Base-by-base conservation (phyloP, 2,113 vertebrate genomes). In the Azemiops feae region DNA sequence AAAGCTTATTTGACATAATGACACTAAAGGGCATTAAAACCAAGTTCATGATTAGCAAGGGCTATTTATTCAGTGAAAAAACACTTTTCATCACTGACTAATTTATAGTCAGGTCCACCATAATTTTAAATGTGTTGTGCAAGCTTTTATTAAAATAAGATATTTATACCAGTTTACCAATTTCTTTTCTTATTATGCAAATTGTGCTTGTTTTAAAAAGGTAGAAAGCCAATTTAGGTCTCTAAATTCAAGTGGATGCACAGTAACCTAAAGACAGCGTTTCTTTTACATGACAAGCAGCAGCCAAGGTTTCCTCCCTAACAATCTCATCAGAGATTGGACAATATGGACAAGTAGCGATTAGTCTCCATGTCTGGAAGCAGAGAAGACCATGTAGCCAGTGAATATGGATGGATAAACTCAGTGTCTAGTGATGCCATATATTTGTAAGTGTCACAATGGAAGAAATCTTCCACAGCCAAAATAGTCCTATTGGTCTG, bases 41-140 rank as follows among this genome's bases (percentile, higher is more conserved):
- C 30, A 58, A 93, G 54, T 47, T 64, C 27, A 86, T 27, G n/a
- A 52, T n/a, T 60, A 10, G 64, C 64, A 45, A 85, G 92, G 85
- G 9, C 16, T 85, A 85, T 12, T 94, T 69, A 22, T 52, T 34
- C 20, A 0, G 5, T 81, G 74, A 86, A 52, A 39, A 93, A 93
- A 86, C 93, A 69, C 45, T 89, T 95, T 93, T 94, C 90, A 95
- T 85, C 53, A 90, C 2, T 53, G 58, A 55, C 0, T 55, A 90
- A 95, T 92, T 96, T 87, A 43, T 81, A 94, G 92, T 58, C 57
- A 90, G 7, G 85, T 3, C 45, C 54, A 88, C 93, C 92, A 91
- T 91, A 50, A 60, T 16, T 89, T 57, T 52, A 60, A 85, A 34
- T 43, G n/a, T 23, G 47, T 25, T 12, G 5, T n/a, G 39, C 25